Evolutionary conservation across 2,113 vertebrate genomes (phyloP).

Genomic region (Aix galericulata): DNA sequence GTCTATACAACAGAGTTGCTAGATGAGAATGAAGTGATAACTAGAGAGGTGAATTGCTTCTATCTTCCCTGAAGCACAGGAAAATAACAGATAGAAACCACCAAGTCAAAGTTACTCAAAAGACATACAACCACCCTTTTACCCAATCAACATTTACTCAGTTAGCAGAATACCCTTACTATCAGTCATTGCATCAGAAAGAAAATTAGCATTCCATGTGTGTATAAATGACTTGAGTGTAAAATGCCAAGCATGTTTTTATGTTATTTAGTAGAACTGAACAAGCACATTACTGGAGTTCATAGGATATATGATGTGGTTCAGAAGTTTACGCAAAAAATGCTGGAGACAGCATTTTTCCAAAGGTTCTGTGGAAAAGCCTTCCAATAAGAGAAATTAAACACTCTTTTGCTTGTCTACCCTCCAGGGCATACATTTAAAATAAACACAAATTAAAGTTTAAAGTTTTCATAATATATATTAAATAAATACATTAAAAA

Average conservation of each 20-base stretch:
- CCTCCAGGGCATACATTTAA: neutral
- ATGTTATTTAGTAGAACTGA: neutral
- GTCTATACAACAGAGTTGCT: neutral
- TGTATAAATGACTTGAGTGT: neutral
- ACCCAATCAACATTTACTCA: neutral
- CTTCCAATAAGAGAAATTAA: neutral
- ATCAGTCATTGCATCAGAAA: neutral
- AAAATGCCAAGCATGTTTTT: neutral
- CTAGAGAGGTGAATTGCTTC: neutral
- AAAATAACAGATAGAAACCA: neutral
- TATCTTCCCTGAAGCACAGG: neutral
- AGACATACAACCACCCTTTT: neutral
- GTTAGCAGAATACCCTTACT: neutral
- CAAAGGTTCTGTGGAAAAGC: neutral
- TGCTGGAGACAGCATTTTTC: neutral
- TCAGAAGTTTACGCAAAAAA: neutral
- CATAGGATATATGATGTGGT: fast-evolving
- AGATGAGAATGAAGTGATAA: neutral
- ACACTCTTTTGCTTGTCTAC: neutral
- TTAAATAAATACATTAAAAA: neutral
- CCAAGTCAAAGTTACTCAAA: neutral
- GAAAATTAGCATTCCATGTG: neutral
- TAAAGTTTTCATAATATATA: neutral
- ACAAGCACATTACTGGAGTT: neutral
- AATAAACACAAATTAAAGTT: neutral